phyloP scores from a whole-genome alignment of 2,888 invertebrate species.

The Lepidonotus clava region DNA sequence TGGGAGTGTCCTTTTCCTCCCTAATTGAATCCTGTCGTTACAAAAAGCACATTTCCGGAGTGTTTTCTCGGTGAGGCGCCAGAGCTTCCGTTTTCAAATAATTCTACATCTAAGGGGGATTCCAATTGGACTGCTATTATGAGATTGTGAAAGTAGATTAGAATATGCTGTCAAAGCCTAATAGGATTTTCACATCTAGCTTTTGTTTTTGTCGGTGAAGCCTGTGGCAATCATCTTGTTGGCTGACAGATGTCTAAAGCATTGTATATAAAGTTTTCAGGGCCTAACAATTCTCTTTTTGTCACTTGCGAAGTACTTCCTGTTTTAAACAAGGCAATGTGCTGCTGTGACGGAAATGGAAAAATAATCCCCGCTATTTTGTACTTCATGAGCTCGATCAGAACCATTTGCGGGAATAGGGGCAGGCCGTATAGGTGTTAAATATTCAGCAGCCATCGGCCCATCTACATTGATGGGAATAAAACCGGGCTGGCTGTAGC shows the following conservation, averaged over 20 bases:
- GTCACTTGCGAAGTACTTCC: not conserved
- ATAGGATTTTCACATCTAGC: conserved; percentile 5
- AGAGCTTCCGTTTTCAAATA: conserved; percentile 1
- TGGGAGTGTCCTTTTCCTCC: not conserved
- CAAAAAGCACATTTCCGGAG: not conserved
- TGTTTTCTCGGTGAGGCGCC: not conserved
- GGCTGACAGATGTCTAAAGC: too few relatives aligned
- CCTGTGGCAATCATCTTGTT: not conserved
- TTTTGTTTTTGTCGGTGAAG: not conserved
- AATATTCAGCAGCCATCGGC: not conserved
- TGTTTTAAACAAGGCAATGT: not conserved
- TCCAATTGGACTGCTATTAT: conserved; percentile 1
- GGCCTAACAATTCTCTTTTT: not conserved
- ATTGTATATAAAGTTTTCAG: too few relatives aligned
- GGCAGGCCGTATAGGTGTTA: not conserved
- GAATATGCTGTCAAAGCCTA: not conserved
- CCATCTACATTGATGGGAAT: conserved; percentile 4
- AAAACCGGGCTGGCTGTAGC: not conserved
- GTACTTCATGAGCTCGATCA: not conserved
- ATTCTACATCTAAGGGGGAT: conserved; percentile 7
- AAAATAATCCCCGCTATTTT: not conserved
- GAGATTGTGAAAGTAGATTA: conserved; percentile 3
- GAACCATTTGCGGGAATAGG: not conserved
- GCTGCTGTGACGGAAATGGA: not conserved
- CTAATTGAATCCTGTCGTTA: conserved; percentile 11